Percentiles rank a stretch among this genome's conserved stretches.
phyloP scores from a whole-genome alignment of 2,888 invertebrate species.

The Drosophila fungiperda region DNA sequence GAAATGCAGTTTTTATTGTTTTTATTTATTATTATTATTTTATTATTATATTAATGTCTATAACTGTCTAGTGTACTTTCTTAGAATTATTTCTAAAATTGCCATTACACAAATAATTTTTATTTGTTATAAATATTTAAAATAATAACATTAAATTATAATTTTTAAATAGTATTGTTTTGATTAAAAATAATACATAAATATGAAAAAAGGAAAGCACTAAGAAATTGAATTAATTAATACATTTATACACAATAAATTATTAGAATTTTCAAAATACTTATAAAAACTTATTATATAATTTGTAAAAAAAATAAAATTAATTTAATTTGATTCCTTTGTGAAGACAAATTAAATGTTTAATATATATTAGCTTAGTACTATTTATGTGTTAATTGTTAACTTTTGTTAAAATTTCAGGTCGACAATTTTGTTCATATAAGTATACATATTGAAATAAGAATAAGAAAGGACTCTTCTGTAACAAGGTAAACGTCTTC shows the following conservation, averaged over 20 bases:
- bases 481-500: not conserved
- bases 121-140: not conserved
- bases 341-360: not conserved
- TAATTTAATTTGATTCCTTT: not conserved
- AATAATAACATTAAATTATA: not conserved
- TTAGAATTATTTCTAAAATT: not conserved
- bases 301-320: not conserved
- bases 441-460: not conserved
- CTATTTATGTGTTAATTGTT: not conserved
- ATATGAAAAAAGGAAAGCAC: not conserved
- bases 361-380: not conserved
- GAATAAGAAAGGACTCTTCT: not conserved
- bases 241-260: not conserved
- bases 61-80: not conserved
- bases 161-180: not conserved
- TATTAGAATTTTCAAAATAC: not conserved
- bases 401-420: not conserved
- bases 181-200: not conserved
- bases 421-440: not conserved
- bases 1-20: not conserved
- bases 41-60: not conserved
- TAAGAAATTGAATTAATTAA: not conserved
- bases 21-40: no score
- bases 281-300: not conserved
- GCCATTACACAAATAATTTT: not conserved